Percentiles rank a stretch among this genome's conserved stretches.
Conservation (phyloP, 2,797 vertebrate genomes). For the Tokudaia muenninki region DNA sequence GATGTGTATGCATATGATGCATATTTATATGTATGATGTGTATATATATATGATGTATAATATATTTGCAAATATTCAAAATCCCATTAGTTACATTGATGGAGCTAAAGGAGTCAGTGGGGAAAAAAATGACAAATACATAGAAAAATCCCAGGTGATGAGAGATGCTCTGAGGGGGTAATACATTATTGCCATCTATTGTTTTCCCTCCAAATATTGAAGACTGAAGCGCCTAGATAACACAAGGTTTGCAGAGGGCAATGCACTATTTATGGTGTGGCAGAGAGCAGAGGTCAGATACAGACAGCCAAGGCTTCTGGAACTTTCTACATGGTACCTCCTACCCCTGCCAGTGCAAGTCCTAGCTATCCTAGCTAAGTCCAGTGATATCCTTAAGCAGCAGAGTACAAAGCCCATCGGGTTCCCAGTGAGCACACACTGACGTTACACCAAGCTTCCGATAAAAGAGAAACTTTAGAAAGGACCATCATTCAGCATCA, state of each 20-base stretch:
- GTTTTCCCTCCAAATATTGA: not conserved
- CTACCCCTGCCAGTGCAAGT: not conserved
- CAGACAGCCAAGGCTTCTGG: not conserved
- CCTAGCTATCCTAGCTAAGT: not conserved
- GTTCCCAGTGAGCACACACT: not conserved
- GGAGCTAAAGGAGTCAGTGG: not conserved
- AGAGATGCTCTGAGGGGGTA: not conserved
- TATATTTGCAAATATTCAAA: not conserved
- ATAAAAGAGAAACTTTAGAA: not conserved
- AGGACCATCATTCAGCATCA: not conserved
- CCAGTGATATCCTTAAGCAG: not conserved
- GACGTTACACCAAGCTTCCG: not conserved
- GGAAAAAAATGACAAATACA: not conserved
- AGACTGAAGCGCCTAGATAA: not conserved
- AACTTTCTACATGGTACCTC: not conserved
- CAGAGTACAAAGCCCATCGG: not conserved
- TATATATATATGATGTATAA: too few species aligned
- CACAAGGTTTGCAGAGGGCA: not conserved
- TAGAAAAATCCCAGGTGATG: not conserved
- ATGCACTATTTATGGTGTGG: not conserved
- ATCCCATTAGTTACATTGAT: not conserved
- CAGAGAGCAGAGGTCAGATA: not conserved
- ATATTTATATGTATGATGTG: too few species aligned
- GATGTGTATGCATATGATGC: too few species aligned
- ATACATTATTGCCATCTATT: not conserved